Base-by-base conservation (phyloP, 2,888 invertebrate species). In the Nymphalis urticae region DNA sequence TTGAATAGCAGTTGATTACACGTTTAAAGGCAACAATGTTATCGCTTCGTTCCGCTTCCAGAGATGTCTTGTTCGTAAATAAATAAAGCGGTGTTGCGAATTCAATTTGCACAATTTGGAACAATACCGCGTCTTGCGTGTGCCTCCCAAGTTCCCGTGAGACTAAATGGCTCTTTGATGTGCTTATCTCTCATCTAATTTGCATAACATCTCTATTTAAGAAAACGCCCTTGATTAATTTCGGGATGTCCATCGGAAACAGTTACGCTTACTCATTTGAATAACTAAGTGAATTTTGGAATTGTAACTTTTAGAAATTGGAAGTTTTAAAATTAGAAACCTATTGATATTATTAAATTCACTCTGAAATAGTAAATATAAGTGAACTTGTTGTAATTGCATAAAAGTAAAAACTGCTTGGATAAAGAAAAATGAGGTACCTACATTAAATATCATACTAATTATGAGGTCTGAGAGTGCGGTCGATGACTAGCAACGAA, bases 71-170 rank as follows among this genome's bases (percentile, higher is more conserved):
- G 42, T 50, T 56, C 67, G 62, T 50, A 48, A 53, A 36, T 61
- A 67, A 66, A 72, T 64, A 70, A 56, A 24, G 54, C 70, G 61
- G 64, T 64, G 62, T 61, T 64, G 67, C 58, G 65, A 72, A 73
- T 72, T 62, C 62, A 64, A 69, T 75, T 75, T 73, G 69, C 74
- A 75, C 72, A 76, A 75, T 71, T 72, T 59, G 68, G 72, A 75
- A 76, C 77, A 77, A 76, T 75, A 75, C 72, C 17, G 69, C 62
- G 71, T 64, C 48, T 68, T 70, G 10, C 48, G n/a, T 48, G 3
- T 47, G 47, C 6, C 9, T 69, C 66, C 61, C 65, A 53, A 21
- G 72, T 75, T 76, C 76, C 74, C 77, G 72, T 75, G 76, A 70
- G 75, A 75, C 72, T 51, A 19, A 10, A 10, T 21, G 19, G 19